Base-by-base conservation (phyloP, 2,113 vertebrate genomes). In the Boleophthalmus pectinirostris region DNA sequence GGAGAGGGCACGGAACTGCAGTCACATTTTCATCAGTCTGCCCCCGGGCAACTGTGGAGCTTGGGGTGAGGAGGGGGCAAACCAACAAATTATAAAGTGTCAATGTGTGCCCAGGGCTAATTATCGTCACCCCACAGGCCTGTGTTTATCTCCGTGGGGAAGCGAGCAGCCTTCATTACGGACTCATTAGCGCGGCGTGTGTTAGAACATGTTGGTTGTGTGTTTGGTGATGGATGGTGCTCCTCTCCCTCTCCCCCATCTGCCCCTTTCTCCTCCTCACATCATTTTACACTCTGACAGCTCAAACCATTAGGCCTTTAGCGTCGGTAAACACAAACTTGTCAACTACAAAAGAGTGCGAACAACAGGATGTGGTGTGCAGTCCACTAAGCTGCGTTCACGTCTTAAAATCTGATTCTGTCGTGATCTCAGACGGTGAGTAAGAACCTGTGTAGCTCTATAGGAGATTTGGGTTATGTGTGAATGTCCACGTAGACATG, bases 161-260 rank as follows among this genome's bases (percentile, higher is more conserved):
- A 29, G 24, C 20, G 47, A 18, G 16, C 57, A 60, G 57, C 24
- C 23, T 60, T 25, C 57, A 60, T 60, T 60, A 25, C 2, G n/a
- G 14, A 25, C 24, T 25, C 57, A 60, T 60, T 60, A 60, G 57
- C 23, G 24, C 57, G 5, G 57, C 14, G 57, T 60, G 57, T 60
- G 57, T 60, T 29, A 60, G 23, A 15, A 60, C 57, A 60, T 51
- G 57, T 60, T 24, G 24, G 57, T 60, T 25, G 57, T 60, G 57
- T 25, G 24, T 25, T 24, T 25, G 57, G 47, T 87, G 88, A 91
- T 90, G 86, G 87, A 93, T 91, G 89, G 85, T 82, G 85, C 76
- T 82, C 47, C 68, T 82, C 85, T 82, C 79, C 74, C 25, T 66
- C 82, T 81, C 75, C 78, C 83, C 86, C 85, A 88, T 90, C 90